Percentiles rank a stretch among this genome's conserved stretches.
These are phyloP conservation scores for Megaleporinus macrocephalus DNA, from an alignment of 2,113 vertebrate genomes.

Conservation along the genomic window DNA sequence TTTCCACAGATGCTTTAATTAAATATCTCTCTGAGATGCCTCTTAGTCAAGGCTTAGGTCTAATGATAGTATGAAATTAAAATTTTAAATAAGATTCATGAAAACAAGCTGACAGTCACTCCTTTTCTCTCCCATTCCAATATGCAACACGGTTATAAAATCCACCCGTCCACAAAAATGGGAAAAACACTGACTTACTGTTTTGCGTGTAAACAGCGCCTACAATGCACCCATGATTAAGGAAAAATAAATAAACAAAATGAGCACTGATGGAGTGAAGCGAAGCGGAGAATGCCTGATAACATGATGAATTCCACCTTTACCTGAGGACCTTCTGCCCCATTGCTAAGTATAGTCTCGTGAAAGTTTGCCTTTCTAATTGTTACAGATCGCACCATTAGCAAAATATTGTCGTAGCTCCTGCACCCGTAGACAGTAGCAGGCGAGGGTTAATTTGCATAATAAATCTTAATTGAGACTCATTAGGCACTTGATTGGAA, in stretches of 20 bases:
- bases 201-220: background rate
- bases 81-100: constrained; percentile 37
- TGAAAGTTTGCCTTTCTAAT: constrained; percentile 79
- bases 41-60: constrained; percentile 37
- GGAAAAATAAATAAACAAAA: constrained; percentile 21
- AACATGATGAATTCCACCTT: constrained; percentile 55
- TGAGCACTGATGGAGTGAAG: background rate
- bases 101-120: constrained; percentile 1
- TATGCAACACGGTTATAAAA: background rate
- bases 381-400: constrained; percentile 81
- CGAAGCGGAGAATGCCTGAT: background rate
- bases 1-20: constrained; percentile 51
- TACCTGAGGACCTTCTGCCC: constrained; percentile 58
- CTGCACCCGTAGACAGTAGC: constrained; percentile 75
- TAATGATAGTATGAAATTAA: constrained; percentile 35
- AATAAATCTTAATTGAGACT: constrained; percentile 85
- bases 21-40: constrained; percentile 40
- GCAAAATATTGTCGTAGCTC: constrained; percentile 77
- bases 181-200: constrained; percentile 1
- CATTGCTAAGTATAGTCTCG: constrained; percentile 49
- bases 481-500: constrained; percentile 82
- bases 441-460: constrained; percentile 82
- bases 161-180: background rate
- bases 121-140: background rate
- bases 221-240: background rate